Percentiles rank a stretch among this genome's conserved stretches.
These are phyloP conservation scores for Sterna hirundo DNA, from an alignment of 2,113 vertebrate genomes.

Conservation along the genomic window DNA sequence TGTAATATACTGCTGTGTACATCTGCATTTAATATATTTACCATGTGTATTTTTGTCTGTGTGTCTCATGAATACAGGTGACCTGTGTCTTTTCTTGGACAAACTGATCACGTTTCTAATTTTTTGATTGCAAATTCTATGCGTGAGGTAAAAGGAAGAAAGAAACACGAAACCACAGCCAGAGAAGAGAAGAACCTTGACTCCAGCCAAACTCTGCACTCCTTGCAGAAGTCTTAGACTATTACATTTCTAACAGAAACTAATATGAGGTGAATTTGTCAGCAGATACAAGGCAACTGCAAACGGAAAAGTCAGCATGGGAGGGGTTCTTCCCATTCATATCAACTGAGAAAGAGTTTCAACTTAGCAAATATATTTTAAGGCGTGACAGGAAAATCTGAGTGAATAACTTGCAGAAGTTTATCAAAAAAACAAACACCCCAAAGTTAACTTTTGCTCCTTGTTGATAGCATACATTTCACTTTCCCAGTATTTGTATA, in stretches of 20 bases:
- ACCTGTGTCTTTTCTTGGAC: not conserved
- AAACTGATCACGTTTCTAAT: not conserved
- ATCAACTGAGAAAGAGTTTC: not conserved
- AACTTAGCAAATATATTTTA: not conserved
- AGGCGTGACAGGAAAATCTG: not conserved
- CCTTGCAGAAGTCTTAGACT: not conserved
- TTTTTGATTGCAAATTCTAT: not conserved
- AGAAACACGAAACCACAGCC: not conserved
- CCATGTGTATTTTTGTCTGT: not conserved
- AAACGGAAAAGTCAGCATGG: not conserved
- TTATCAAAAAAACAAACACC: constrained; percentile 20
- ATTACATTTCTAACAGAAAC: not conserved
- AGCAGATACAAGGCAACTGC: not conserved
- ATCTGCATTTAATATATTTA: not conserved
- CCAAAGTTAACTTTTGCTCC: not conserved
- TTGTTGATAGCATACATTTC: not conserved
- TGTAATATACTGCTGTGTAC: not conserved
- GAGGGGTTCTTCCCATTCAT: not conserved
- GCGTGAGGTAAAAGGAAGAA: not conserved
- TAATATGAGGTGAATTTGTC: not conserved
- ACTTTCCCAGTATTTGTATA: not conserved
- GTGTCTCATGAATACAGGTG: not conserved
- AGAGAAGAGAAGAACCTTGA: not conserved
- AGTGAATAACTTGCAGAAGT: not conserved
- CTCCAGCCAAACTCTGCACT: not conserved